Base-by-base conservation (phyloP, 2,888 invertebrate genomes). In the Cheilosia scutellata region DNA sequence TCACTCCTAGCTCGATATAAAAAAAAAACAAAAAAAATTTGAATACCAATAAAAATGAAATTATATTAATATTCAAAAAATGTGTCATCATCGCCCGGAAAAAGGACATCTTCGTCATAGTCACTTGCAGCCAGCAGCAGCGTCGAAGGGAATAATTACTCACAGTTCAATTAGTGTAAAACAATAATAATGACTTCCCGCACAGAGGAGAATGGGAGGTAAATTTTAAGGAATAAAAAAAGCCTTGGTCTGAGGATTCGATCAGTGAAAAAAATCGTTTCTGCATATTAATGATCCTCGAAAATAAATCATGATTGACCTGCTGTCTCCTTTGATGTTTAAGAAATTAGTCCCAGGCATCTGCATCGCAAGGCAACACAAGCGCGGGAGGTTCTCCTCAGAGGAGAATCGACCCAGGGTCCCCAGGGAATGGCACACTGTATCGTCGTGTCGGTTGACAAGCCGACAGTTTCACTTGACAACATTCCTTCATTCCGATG, bases 61-160 rank as follows among this genome's bases (percentile, higher is more conserved):
- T 89, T 89, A 88, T 90, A 90, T 90, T 90, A 90, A 90, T 90
- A 90, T 90, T 91, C 90, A 90, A 88, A 89, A 91, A 91, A 90
- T 90, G 90, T 90, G 90, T 90, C 91, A 90, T 88, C 89, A 82
- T 86, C 51, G 13, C 44, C 16, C 16, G 16, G 55, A 53, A 60
- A 76, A 74, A 70, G 72, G 76, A 76, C 86, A 76, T 76, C 66
- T 76, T 33, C 55, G 71, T 80, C 80, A 80, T 82, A 55, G 76
- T 82, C 76, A 77, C 62, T 72, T 76, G 76, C 82, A 86, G 27
- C 44, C 13, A 13, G 82, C 76, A 80, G 80, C 51, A 16, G 27
- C 53, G 55, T 11, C 55, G 60, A 75, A 71, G 75, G 60, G 80
- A 79, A 84, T 84, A 84, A 84, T 84, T 84, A 80, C 70, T 80